Base-by-base conservation (phyloP, 2,888 invertebrate species). In the Byasa hedistus region DNA sequence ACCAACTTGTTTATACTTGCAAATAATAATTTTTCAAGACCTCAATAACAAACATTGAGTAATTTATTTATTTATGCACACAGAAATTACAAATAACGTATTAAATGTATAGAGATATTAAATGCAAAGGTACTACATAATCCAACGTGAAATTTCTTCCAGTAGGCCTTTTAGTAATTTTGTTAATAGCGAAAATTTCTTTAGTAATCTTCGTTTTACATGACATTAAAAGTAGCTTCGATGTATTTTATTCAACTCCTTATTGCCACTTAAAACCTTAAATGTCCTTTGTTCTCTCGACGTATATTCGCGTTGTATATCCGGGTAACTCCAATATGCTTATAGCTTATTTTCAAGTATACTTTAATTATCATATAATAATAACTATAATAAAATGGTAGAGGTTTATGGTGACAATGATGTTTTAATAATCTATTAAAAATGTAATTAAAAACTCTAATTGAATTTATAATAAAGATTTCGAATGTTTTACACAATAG, bases 281-380 rank as follows among this genome's bases (percentile, higher is more conserved):
- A 27, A 15, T 52, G 61, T 65, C 61, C 68, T 68, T 68, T 69
- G 68, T 68, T 65, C 64, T 68, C 57, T 21, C 44, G 23, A 52
- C 36, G 61, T 52, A 57, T 65, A 67, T 69, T 57, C 60, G 60
- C 64, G 58, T 55, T 55, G 22, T 39, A 63, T 58, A 64, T 65
- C 65, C 65, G 57, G 65, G 61, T 69, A 65, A 69, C 51, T 58
- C 61, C 60, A 65, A 65, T 52, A 64, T 61, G 52, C 52, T 61
- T 61, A 57, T 51, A 32, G 57, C 22, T 36, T 17, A 52, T 51
- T 61, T 61, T 52, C 61, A 39, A 66, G 56, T 44, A 32, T 65
- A 59, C 67, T 68, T 69, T 57, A 17, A 44, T 17, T 3, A 44
- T 44, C 44, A 15, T 36, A 10, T 36, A 10, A 10, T 36, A n/a